phyloP scores from a whole-genome alignment of 2,888 invertebrate species.

The Callinectes sapidus region DNA sequence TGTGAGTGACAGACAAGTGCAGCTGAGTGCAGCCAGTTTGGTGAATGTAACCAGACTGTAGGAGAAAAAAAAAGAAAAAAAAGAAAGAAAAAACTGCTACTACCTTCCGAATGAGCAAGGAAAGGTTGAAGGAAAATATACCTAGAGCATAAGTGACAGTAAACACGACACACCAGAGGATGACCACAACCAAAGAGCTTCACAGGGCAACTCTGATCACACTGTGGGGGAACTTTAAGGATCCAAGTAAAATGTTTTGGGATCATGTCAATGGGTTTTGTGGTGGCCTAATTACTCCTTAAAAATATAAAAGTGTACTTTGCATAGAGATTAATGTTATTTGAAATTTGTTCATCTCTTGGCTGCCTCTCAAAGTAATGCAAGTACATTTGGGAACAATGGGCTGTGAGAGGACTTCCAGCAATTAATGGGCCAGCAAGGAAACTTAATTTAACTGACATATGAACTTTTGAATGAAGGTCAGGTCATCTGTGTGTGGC shows the following conservation, averaged over 20 bases:
- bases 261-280: not conserved
- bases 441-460: not conserved
- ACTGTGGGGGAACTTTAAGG: not conserved
- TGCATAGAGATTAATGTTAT: not conserved
- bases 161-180: not conserved
- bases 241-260: not conserved
- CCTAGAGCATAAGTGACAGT: constrained; percentile 27
- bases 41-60: not conserved
- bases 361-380: not conserved
- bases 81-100: not conserved
- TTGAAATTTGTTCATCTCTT: not conserved
- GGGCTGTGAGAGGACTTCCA: not conserved
- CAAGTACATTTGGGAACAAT: not conserved
- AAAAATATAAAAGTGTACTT: not conserved
- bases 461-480: not conserved
- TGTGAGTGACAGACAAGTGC: constrained; percentile 37
- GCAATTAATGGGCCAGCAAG: not conserved
- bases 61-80: not conserved
- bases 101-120: constrained; percentile 10
- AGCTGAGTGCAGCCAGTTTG: constrained; percentile 30
- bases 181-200: constrained; percentile 14
- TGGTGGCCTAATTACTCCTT: not conserved
- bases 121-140: constrained; percentile 17
- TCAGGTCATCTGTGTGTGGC: not conserved
- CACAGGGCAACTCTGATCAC: constrained; percentile 11